A percentile compares a stretch with the other conserved stretches of the same genome.
phyloP scores from a whole-genome alignment of 1,140 invertebrate species.

The Lamellibrachia luymesi region DNA sequence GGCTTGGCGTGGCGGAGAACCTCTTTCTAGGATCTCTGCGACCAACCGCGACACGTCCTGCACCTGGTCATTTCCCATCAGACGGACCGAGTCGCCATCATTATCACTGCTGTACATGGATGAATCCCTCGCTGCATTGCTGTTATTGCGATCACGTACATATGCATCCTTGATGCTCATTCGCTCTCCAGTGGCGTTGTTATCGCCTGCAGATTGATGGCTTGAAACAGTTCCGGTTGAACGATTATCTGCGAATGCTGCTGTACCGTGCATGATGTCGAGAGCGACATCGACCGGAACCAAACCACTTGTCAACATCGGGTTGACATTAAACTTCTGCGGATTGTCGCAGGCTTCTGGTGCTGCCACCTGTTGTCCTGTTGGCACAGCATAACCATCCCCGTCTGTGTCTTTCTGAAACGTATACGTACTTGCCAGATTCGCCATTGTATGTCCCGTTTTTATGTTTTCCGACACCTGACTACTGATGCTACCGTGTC shows the following conservation, averaged over 20 bases:
- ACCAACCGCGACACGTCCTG: background rate
- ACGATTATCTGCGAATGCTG: background rate
- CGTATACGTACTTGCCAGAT: background rate
- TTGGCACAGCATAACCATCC: background rate
- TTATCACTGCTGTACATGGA: background rate
- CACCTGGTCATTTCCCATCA: background rate
- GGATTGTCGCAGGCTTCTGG: background rate
- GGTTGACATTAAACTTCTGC: background rate
- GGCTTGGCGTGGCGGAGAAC: conserved; percentile 1
- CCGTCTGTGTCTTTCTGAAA: background rate
- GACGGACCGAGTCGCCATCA: background rate
- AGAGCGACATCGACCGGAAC: conserved; percentile 14
- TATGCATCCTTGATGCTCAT: background rate
- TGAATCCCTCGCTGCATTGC: background rate
- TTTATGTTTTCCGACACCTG: background rate
- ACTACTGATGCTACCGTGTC: background rate
- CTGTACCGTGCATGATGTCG: conserved; percentile 18
- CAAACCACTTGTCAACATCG: conserved; percentile 15
- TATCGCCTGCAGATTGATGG: background rate
- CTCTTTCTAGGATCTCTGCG: background rate
- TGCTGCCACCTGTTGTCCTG: background rate
- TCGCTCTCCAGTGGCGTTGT: background rate
- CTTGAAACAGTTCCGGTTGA: background rate
- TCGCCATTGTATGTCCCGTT: background rate
- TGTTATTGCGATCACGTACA: background rate